Conservation (phyloP, 2,113 vertebrate genomes). For the Emydura subglobosa region DNA sequence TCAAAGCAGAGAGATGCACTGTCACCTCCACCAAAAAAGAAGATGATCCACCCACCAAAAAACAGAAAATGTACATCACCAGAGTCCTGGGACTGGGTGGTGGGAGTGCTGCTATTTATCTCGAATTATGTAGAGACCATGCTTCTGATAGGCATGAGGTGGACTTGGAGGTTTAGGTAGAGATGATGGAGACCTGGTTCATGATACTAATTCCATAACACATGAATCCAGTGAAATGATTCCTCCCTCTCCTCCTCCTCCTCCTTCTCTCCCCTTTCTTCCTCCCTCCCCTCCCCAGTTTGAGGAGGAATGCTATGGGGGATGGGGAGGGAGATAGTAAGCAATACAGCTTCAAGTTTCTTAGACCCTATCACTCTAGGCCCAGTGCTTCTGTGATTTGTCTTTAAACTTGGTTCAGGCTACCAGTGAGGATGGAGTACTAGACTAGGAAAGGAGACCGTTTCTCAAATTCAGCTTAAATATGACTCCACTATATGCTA, state of each 20-base stretch:
- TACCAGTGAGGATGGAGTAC: not conserved
- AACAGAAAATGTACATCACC: conserved; percentile 81
- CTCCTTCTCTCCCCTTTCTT: not conserved
- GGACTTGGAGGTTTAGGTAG: not conserved
- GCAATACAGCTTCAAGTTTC: not conserved
- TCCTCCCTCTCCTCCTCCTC: not conserved
- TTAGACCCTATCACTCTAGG: not conserved
- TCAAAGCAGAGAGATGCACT: conserved; percentile 48
- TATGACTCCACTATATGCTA: not conserved
- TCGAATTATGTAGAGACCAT: not conserved
- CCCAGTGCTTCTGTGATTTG: not conserved
- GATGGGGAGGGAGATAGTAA: not conserved
- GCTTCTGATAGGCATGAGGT: not conserved
- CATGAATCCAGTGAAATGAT: not conserved
- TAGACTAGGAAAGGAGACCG: not conserved
- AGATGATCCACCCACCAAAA: conserved; percentile 82
- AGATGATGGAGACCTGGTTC: not conserved
- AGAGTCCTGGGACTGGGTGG: not conserved
- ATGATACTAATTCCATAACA: not conserved
- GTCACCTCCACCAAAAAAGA: conserved; percentile 34
- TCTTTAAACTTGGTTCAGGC: conserved; percentile 4
- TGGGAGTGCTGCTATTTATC: not conserved
- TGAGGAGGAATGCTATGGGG: fast-evolving
- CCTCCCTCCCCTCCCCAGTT: too few species aligned
- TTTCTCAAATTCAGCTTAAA: conserved; percentile 40